phyloP scores from a whole-genome alignment of 2,797 vertebrate species.

The Poecilia velifera region DNA sequence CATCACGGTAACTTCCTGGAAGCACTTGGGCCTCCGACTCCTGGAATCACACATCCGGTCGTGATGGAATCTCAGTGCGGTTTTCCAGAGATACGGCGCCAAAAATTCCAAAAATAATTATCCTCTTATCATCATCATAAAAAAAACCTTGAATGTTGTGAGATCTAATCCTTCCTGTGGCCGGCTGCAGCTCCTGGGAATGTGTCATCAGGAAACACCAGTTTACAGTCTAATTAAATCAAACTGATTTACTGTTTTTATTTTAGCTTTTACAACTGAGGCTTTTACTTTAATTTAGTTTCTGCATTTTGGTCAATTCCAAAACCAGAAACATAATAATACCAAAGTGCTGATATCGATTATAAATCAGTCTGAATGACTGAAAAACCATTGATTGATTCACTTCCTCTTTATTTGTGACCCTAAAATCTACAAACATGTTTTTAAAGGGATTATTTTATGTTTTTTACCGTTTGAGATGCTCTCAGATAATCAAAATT shows the following conservation, averaged over 20 bases:
- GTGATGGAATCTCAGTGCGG: constrained; percentile 58
- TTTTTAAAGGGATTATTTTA: background rate
- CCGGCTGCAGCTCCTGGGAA: constrained; percentile 7
- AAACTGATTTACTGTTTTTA: constrained; percentile 5
- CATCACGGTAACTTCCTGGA: constrained; percentile 51
- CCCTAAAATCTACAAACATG: background rate
- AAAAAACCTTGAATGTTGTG: constrained; percentile 51
- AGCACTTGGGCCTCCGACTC: constrained; percentile 42
- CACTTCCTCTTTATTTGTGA: background rate
- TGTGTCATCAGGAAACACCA: constrained; percentile 3
- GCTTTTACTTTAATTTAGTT: constrained; percentile 1
- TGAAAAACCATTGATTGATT: background rate
- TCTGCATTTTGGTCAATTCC: background rate
- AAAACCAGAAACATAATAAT: background rate
- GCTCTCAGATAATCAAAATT: background rate
- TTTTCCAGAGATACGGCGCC: constrained; percentile 65
- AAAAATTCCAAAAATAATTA: constrained; percentile 65
- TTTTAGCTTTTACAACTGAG: background rate
- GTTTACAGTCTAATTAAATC: background rate
- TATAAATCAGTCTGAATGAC: background rate
- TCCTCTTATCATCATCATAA: constrained; percentile 56
- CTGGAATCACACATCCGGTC: constrained; percentile 50
- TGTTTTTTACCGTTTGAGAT: background rate
- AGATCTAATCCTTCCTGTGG: constrained; percentile 39
- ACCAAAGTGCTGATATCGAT: background rate